phyloP scores from a whole-genome alignment of 2,797 vertebrate species.

The Lacerta viridis region DNA sequence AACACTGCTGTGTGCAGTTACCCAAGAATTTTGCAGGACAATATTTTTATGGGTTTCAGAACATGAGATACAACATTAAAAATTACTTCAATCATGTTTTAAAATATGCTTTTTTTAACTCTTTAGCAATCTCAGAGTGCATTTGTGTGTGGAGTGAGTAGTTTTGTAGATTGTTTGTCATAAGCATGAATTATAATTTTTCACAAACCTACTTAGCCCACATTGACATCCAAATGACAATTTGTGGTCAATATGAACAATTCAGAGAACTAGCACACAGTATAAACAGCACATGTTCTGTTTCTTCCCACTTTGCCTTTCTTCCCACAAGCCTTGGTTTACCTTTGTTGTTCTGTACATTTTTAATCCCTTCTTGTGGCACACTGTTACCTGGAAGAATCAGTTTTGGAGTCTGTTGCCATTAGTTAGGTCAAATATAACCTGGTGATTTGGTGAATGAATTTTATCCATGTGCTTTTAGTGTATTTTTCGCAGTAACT shows the following conservation, averaged over 20 bases:
- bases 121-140: background rate
- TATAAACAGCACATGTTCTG: background rate
- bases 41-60: constrained; percentile 9
- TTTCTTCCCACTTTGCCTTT: background rate
- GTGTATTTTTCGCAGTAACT: background rate
- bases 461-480: background rate
- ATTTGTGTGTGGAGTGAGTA: background rate
- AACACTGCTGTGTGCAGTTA: background rate
- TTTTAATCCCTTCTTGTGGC: background rate
- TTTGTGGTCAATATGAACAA: constrained; percentile 8
- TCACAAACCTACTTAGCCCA: background rate
- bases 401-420: background rate
- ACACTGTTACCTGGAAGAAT: background rate
- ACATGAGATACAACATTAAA: background rate
- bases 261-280: background rate
- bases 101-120: background rate
- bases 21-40: background rate
- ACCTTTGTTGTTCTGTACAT: background rate
- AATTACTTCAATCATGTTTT: background rate
- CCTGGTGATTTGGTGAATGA: background rate
- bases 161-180: constrained; percentile 11
- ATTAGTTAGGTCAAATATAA: background rate
- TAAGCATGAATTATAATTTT: background rate
- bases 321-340: background rate
- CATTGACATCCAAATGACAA: background rate